Evolutionary conservation across 2,113 vertebrate genomes (phyloP), one percentile per base, ranked within the genome.

Genomic region (Morone chrysops): DNA sequence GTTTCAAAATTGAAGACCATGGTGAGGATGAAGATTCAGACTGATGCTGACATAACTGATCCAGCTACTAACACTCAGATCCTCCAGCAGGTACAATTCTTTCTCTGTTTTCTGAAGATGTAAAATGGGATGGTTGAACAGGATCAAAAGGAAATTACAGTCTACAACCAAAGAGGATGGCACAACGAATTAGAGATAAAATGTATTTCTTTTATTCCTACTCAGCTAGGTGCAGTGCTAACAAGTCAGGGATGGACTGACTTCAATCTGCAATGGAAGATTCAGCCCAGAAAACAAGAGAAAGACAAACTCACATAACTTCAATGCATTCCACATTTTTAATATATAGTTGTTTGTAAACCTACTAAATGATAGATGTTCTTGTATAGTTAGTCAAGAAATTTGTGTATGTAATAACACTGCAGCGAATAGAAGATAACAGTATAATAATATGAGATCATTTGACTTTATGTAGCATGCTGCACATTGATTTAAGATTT

Each of bases 21-120:
- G 3, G 13, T 89, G 38, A 84, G 1, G 51, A 5, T 89, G 45
- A 45, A 16, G 16, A 5, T 40, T 8, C 0, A 20, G 61, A 76
- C 62, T 8, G 62, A 40, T 6, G 67, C 76, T 16, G 57, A 87
- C 57, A 0, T 87, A 25, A 77, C 12, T 0, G 47, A 82, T 69
- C 75, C 75, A 16, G 61, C 38, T 36, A 8, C 7, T 8, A 67
- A 56, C 0, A 0, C 8, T 25, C 71, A 80, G 81, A 25, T 84
- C 50, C 75, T 89, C 4, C 60, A 79, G 56, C 56, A 84, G 82
- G 84, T 87, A 70, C 25, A 12, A 67, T 18, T 38, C 25, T 40
- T 38, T 47, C 6, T n/a, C 4, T 54, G 4, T 51, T 38, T 45
- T 54, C 9, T 54, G 31, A 31, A 31, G 31, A n/a, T n/a, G n/a